Percentiles rank a stretch among this genome's conserved stretches.
phyloP scores from a whole-genome alignment of 2,888 invertebrate genomes.

The Ormyrus pomaceus region DNA sequence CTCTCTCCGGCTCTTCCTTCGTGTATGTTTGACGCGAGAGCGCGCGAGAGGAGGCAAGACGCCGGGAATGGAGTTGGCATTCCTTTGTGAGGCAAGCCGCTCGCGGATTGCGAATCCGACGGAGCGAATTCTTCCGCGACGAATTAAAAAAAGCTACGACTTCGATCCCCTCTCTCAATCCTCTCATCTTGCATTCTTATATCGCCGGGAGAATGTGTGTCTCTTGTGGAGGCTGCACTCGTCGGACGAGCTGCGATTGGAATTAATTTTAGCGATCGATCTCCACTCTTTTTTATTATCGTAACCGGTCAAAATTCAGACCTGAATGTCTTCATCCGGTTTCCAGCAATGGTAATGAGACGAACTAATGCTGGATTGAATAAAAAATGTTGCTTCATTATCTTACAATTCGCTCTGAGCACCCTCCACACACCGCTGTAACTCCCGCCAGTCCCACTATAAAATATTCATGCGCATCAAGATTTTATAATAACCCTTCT shows the following conservation, averaged over 20 bases:
- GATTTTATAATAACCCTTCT: constrained; percentile 12
- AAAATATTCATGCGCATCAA: constrained; percentile 10
- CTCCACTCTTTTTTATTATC: too few species aligned
- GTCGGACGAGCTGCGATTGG: too few species aligned
- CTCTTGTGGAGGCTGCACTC: too few species aligned
- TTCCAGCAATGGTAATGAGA: too few species aligned
- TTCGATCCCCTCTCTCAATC: too few species aligned
- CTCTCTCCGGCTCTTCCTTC: background rate
- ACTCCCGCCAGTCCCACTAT: background rate
- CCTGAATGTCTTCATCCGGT: too few species aligned
- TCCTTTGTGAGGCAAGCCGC: constrained; percentile 34
- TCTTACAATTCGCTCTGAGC: background rate
- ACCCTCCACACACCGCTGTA: background rate
- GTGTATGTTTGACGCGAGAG: constrained; percentile 24
- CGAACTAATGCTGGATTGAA: too few species aligned
- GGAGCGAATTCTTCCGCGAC: constrained; percentile 14
- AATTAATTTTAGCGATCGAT: too few species aligned
- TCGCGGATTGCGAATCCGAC: background rate
- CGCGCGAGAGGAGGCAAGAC: background rate
- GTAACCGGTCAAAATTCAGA: too few species aligned
- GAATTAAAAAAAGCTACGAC: constrained; percentile 11
- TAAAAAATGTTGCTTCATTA: background rate
- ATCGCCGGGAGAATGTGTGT: too few species aligned
- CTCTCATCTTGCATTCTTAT: too few species aligned
- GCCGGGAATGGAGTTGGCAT: constrained; percentile 36